These are phyloP conservation scores for Patella pellucida DNA, from an alignment of 2,888 invertebrate genomes.

Conservation along the genomic window DNA sequence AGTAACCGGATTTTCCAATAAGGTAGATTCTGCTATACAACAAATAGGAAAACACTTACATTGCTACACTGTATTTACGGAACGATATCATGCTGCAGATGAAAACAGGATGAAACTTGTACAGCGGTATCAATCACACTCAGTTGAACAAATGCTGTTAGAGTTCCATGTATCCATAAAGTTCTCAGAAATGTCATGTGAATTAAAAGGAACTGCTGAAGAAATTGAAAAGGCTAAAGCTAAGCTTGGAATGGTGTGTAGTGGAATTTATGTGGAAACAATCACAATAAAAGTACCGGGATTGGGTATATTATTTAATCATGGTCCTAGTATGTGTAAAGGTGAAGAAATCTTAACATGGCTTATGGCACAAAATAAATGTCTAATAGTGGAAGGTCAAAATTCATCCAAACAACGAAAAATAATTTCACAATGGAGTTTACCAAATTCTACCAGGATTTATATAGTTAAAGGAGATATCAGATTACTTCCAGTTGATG, in stretches of 20 bases:
- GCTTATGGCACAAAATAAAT: neutral
- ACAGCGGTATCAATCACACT: neutral
- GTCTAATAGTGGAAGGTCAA: neutral
- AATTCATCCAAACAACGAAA: neutral
- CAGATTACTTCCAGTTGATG: conserved; percentile 44
- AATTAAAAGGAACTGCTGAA: too few relatives aligned
- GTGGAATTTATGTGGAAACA: neutral
- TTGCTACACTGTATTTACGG: neutral
- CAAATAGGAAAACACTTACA: neutral
- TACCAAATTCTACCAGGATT: conserved; percentile 26
- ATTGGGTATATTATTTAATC: neutral
- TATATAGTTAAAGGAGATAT: conserved; percentile 45
- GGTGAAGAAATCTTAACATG: neutral
- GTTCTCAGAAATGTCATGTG: too few relatives aligned
- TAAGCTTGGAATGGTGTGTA: too few relatives aligned
- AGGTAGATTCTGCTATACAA: neutral
- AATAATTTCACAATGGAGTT: neutral
- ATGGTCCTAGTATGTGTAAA: neutral
- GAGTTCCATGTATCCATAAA: too few relatives aligned
- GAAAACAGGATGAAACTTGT: neutral
- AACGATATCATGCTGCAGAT: neutral
- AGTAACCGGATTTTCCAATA: neutral
- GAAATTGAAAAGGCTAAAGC: too few relatives aligned
- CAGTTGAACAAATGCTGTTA: neutral
- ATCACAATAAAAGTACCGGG: neutral